Base-by-base conservation (phyloP, 2,797 vertebrate genomes). In the Rhabdophis nuchalis region DNA sequence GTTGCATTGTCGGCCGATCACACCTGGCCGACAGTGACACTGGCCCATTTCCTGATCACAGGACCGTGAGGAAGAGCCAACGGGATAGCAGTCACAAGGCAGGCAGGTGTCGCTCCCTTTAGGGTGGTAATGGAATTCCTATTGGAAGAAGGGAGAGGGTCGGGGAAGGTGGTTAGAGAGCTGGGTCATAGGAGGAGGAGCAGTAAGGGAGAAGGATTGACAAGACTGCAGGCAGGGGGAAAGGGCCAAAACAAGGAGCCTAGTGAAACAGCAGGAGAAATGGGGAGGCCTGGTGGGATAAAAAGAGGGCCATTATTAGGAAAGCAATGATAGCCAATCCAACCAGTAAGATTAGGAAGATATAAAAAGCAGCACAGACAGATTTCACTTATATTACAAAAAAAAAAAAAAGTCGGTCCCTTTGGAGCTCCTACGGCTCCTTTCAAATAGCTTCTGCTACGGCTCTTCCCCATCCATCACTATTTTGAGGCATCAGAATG, bases 1-100 rank as follows among this genome's bases (percentile, higher is more conserved):
- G 95, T 99, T 99, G 97, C 99, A 99, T 97, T 99, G 99, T 46
- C 98, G 99, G 36, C 99, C 98, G 1, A 99, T 99, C 95, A 99
- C 99, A 0, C 99, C 99, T 0, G 99, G 98, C 91, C 98, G 97
- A 96, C 99, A 99, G 96, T 98, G 98, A 96, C 99, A 99, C 92
- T 98, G 98, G 82, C 99, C 99, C 0, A 93, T 98, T 95, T 99
- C 98, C 87, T 96, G 97, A 96, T 99, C 98, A 68, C 99, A 99
- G 89, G 99, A 98, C 88, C 99, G 97, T 0, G 98, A 99, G 92
- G 99, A 98, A 94, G 99, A 99, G 95, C 99, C 99, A 93, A 99
- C 97, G 0, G 99, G 99, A 96, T 99, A 99, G 97, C 99, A 99
- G 97, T 99, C 99, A 5, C 99, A 99, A 0, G 99, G 99, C 95